Evolutionary conservation across 1,140 invertebrate genomes (phyloP), one percentile per base, ranked within the genome.

Genomic region (Gonatopus flavifemur): DNA sequence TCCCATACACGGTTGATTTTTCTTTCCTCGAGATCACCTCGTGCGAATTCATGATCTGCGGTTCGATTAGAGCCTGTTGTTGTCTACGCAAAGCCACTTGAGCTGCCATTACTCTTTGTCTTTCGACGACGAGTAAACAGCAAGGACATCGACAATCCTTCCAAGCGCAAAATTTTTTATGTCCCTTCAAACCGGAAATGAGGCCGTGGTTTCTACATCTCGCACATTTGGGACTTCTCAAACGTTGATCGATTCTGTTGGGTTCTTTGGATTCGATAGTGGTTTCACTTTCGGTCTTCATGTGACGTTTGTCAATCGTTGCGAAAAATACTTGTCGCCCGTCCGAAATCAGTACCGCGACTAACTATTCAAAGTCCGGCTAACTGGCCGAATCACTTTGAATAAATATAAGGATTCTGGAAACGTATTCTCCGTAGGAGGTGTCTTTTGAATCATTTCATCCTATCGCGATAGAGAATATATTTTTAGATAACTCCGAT

Each of bases 71-170:
- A 15, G 84, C 82, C 13, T 84, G 82, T 45, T 86, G 85, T 57
- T 86, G 84, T 31, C 85, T 78, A 4, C 85, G 74, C 1, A 87
- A 62, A 0, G 85, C 85, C 7, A 84, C 83, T 66, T 84, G 70
- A 9, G 91, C 91, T 8, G 92, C 92, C 91, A 95, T 94, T 1
- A 95, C 90, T 9, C 90, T 74, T 63, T 94, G 91, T 38, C 92
- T 74, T 68, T 94, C 90, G 1, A 91, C 87, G 7, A 94, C 91
- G n/a, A 94, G 75, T 43, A 90, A 82, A 66, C 93, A 94, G 55
- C 90, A 91, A 25, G 89, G 84, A 70, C 92, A 94, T 16, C 84
- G 81, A 61, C 92, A 94, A 60, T 91, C 87, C 42, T 84, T 81
- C 87, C 88, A 91, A 1, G 85, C 82, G 57, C 88, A 89, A 31